Percentiles rank a stretch among this genome's conserved stretches.
Conservation (phyloP, 92 coral and sea anemone genomes). For the Paramuricea clavata region DNA sequence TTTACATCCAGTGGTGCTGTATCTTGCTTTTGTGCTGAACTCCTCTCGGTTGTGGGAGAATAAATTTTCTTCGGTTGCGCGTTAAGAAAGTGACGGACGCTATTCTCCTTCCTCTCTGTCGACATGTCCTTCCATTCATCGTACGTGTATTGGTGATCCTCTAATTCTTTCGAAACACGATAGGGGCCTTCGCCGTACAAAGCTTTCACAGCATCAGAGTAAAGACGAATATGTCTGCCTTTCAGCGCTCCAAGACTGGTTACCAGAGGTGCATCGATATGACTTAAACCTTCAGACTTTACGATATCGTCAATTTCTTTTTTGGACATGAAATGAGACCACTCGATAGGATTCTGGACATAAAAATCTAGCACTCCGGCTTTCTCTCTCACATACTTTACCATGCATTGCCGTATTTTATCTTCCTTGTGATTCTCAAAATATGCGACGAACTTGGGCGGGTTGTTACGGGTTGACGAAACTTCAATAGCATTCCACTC, state of each 20-base stretch:
- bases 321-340: slow-evolving; percentile 54
- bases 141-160: slow-evolving; percentile 26
- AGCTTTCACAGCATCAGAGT: slow-evolving; percentile 49
- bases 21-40: background rate
- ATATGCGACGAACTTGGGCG: background rate
- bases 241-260: slow-evolving; percentile 35
- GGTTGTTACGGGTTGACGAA: background rate
- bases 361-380: slow-evolving; percentile 44
- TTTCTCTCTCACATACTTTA: slow-evolving; percentile 35
- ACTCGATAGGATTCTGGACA: slow-evolving; percentile 57
- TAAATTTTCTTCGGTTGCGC: background rate
- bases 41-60: background rate
- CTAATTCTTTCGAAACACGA: slow-evolving; percentile 27
- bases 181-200: slow-evolving; percentile 51
- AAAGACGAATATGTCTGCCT: slow-evolving; percentile 42
- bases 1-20: background rate
- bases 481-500: slow-evolving; percentile 34
- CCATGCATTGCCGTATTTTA: slow-evolving; percentile 52
- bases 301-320: slow-evolving; percentile 56
- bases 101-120: slow-evolving; percentile 2
- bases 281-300: slow-evolving; percentile 49
- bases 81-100: background rate
- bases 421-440: slow-evolving; percentile 30
- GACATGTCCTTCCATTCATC: slow-evolving; percentile 54
- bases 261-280: slow-evolving; percentile 53